Evolutionary conservation across 1,140 invertebrate genomes (phyloP).

Genomic region (Leptinotarsa lineolata): DNA sequence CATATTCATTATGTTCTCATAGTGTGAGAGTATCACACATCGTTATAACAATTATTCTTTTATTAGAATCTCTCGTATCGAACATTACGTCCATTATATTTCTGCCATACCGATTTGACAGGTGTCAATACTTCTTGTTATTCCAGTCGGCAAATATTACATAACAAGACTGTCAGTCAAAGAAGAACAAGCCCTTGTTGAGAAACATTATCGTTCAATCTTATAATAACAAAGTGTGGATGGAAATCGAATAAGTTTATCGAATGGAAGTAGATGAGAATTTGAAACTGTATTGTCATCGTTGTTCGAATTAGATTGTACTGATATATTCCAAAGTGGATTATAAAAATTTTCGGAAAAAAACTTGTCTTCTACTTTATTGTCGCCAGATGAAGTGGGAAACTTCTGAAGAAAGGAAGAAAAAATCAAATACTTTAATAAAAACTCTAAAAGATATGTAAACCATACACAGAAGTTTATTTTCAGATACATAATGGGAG

Average conservation of each 20-base stretch:
- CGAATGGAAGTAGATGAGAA: neutral
- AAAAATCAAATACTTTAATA: too few relatives aligned
- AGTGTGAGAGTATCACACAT: neutral
- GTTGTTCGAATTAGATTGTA: too few relatives aligned
- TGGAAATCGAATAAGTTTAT: neutral
- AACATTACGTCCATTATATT: neutral
- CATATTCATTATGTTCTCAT: too few relatives aligned
- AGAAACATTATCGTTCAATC: conserved; percentile 1
- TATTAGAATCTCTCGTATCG: neutral
- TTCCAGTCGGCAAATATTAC: neutral
- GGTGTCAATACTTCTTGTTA: neutral
- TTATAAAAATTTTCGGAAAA: too few relatives aligned
- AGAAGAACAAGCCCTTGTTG: neutral
- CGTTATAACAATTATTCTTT: neutral
- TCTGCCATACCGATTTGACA: neutral
- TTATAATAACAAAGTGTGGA: neutral
- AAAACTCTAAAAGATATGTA: too few relatives aligned
- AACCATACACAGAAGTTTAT: too few relatives aligned
- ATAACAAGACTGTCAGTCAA: conserved; percentile 3
- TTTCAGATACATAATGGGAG: too few relatives aligned
- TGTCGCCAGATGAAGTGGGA: too few relatives aligned
- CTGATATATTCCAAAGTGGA: too few relatives aligned
- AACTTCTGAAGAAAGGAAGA: too few relatives aligned
- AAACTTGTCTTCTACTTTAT: too few relatives aligned
- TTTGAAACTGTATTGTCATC: neutral